These are phyloP conservation scores for Urechis unicinctus DNA, from an alignment of 2,888 invertebrate species.

Conservation along the genomic window DNA sequence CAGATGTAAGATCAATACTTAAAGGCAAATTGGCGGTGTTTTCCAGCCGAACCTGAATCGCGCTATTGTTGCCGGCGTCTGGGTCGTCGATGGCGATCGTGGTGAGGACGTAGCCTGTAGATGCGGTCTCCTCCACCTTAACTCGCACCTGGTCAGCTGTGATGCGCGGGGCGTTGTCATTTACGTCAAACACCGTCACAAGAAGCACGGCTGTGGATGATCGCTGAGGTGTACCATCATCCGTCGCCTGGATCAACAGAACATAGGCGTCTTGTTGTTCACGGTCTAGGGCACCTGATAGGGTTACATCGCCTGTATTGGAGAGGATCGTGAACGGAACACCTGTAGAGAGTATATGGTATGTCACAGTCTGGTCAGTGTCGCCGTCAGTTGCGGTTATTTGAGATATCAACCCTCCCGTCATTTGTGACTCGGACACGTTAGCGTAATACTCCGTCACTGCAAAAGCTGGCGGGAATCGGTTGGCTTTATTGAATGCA, in stretches of 20 bases:
- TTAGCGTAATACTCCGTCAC: neutral
- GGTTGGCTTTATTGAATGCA: neutral
- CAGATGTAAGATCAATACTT: neutral
- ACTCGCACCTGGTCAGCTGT: neutral
- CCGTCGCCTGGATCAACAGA: slow-evolving; percentile 5
- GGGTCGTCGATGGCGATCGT: slow-evolving; percentile 2
- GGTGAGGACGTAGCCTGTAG: slow-evolving; percentile 3
- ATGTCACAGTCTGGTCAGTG: neutral
- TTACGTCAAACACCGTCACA: slow-evolving; percentile 5
- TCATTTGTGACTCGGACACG: slow-evolving; percentile 3
- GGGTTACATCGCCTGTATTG: slow-evolving; percentile 1
- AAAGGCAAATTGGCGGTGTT: slow-evolving; percentile 1
- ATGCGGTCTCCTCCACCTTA: slow-evolving; percentile 1
- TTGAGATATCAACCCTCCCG: neutral
- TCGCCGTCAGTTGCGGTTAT: slow-evolving; percentile 2
- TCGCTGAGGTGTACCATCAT: slow-evolving; percentile 2
- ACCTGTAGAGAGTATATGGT: neutral
- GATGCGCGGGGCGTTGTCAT: slow-evolving; percentile 10
- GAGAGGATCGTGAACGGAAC: slow-evolving; percentile 7
- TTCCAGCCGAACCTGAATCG: neutral
- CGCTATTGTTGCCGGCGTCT: slow-evolving; percentile 6
- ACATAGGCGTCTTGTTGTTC: slow-evolving; percentile 5
- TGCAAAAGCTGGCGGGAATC: slow-evolving; percentile 1
- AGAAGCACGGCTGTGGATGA: slow-evolving; percentile 6
- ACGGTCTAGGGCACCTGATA: slow-evolving; percentile 1